Percentiles rank a stretch among this genome's conserved stretches.
Conservation (phyloP, 2,888 invertebrate genomes). For the Lomographa bimaculata region DNA sequence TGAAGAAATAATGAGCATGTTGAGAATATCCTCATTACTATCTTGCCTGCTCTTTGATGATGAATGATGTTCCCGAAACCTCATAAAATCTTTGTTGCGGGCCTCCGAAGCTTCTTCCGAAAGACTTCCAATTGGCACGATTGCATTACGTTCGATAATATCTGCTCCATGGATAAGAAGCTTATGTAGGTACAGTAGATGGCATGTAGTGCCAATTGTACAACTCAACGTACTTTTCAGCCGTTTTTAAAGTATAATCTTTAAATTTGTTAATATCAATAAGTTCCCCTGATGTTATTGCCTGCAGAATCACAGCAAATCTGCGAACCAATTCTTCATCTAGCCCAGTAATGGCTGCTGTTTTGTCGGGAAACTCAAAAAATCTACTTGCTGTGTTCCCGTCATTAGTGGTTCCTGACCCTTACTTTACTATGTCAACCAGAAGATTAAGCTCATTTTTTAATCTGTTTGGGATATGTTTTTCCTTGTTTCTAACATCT, state of each 20-base stretch:
- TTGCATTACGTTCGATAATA: conserved; percentile 2
- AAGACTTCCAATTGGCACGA: conserved; percentile 1
- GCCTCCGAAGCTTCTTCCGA: conserved; percentile 9
- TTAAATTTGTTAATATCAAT: neutral
- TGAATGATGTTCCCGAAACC: conserved; percentile 1
- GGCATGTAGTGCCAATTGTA: conserved; percentile 6
- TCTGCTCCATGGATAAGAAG: conserved; percentile 1
- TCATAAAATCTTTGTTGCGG: conserved; percentile 4
- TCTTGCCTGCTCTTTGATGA: neutral
- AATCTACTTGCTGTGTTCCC: conserved; percentile 9
- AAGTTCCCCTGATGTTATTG: neutral
- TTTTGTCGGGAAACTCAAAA: conserved; percentile 24
- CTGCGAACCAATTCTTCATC: neutral
- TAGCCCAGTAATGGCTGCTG: conserved; percentile 8
- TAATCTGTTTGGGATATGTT: neutral
- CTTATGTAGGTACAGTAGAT: conserved; percentile 23
- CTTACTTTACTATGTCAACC: conserved; percentile 17
- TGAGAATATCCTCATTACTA: conserved; percentile 3
- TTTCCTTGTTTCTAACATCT: no score
- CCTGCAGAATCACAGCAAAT: conserved; percentile 4
- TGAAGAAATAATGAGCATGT: conserved; percentile 4
- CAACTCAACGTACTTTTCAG: neutral
- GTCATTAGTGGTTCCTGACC: conserved; percentile 18
- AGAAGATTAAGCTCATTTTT: neutral
- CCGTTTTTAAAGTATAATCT: neutral